phyloP scores from a whole-genome alignment of 2,113 vertebrate species.

The Phrynosoma blainvillii region DNA sequence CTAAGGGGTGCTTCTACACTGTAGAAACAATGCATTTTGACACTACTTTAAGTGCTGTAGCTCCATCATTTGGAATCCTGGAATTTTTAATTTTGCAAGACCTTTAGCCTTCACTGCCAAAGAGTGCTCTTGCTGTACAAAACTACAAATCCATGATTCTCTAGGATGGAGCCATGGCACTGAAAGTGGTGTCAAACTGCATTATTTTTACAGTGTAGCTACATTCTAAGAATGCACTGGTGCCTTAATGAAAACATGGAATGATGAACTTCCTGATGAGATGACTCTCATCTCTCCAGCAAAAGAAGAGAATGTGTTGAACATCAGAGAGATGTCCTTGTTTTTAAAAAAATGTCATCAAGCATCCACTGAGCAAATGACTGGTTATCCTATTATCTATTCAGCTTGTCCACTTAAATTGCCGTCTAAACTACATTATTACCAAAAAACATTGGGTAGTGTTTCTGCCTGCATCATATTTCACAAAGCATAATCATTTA shows the following conservation, averaged over 20 bases:
- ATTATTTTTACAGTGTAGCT: too few species aligned
- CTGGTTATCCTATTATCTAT: constrained; percentile 48
- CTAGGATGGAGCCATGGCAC: too few species aligned
- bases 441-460: constrained; percentile 38
- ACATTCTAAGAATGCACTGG: too few species aligned
- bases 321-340: background rate
- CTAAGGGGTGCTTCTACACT: too few species aligned
- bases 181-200: too few species aligned
- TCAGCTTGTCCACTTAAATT: constrained; percentile 38
- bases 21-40: too few species aligned
- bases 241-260: background rate
- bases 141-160: too few species aligned
- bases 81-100: too few species aligned
- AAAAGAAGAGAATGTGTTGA: background rate
- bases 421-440: constrained; percentile 54
- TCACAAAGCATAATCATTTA: constrained; percentile 51
- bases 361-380: constrained; percentile 38
- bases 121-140: too few species aligned
- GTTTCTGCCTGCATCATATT: constrained; percentile 48
- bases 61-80: too few species aligned
- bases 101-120: too few species aligned
- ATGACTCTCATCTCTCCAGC: background rate
- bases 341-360: background rate
- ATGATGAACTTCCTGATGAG: background rate
- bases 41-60: too few species aligned